phyloP scores from a whole-genome alignment of 2,888 invertebrate genomes.

The Ptychoptera contaminata region DNA sequence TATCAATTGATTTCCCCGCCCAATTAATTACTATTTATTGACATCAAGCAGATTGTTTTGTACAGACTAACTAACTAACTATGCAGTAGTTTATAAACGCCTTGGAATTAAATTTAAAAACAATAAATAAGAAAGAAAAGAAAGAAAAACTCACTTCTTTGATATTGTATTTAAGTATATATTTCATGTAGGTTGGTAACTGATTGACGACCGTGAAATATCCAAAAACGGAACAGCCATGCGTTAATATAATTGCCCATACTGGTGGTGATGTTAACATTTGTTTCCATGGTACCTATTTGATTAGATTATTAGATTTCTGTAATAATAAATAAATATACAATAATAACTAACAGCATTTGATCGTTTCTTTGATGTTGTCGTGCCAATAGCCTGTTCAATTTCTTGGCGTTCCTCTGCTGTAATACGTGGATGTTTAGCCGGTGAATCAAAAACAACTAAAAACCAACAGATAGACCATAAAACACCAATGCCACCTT shows the following conservation, averaged over 20 bases:
- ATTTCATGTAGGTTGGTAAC: conserved; percentile 72
- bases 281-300: conserved; percentile 61
- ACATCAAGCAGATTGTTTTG: too few species aligned
- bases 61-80: too few species aligned
- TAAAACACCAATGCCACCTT: conserved; percentile 50
- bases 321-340: too few species aligned
- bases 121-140: too few species aligned
- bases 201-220: conserved; percentile 81
- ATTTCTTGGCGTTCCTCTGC: conserved; percentile 55
- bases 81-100: background rate
- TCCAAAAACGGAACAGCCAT: conserved; percentile 71
- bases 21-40: too few species aligned
- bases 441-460: conserved; percentile 65
- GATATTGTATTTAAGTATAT: conserved; percentile 43
- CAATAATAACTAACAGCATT: too few species aligned
- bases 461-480: conserved; percentile 77
- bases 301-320: too few species aligned
- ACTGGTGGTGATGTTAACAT: conserved; percentile 58
- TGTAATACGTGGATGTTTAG: conserved; percentile 65
- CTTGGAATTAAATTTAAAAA: background rate
- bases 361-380: conserved; percentile 39
- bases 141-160: conserved; percentile 48
- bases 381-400: conserved; percentile 41
- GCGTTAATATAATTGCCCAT: conserved; percentile 73
- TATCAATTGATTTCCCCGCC: too few species aligned